Percentiles rank a stretch among this genome's conserved stretches.
Conservation (phyloP, 2,888 invertebrate species). For the Halictus quadricinctus region DNA sequence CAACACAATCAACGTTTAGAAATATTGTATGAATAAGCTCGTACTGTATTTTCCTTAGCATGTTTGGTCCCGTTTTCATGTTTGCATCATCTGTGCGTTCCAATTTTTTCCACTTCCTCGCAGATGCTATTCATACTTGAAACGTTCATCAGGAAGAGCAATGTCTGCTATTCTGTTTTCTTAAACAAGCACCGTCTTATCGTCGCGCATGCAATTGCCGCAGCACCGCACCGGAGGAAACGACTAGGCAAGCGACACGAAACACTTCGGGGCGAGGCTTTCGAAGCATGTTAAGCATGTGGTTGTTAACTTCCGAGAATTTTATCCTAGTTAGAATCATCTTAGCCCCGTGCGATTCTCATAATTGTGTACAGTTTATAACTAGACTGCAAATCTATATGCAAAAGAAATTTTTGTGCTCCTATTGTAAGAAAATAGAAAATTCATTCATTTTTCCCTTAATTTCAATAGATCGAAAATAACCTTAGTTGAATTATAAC, state of each 20-base stretch:
- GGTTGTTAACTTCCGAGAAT: background rate
- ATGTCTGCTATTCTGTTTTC: background rate
- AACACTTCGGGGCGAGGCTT: background rate
- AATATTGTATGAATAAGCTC: background rate
- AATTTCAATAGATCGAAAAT: too few species aligned
- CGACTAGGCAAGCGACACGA: background rate
- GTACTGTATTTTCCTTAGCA: background rate
- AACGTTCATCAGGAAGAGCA: background rate
- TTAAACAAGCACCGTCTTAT: background rate
- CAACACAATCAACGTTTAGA: background rate
- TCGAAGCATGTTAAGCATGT: background rate
- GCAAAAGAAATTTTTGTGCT: too few species aligned
- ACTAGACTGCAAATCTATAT: background rate
- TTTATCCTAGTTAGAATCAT: background rate
- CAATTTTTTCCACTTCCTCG: background rate
- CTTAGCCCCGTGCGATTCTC: background rate
- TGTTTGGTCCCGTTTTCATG: background rate
- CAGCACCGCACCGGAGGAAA: background rate
- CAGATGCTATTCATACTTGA: conserved; percentile 1
- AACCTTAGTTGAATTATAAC: too few species aligned
- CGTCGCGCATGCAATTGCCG: background rate
- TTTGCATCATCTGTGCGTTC: background rate
- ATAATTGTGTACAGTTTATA: background rate
- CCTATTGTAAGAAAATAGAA: too few species aligned
- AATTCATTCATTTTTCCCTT: too few species aligned